Evolutionary conservation across 2,888 invertebrate genomes (phyloP), one percentile per base, ranked within the genome.

Genomic region (Lepidochitona cinerea): DNA sequence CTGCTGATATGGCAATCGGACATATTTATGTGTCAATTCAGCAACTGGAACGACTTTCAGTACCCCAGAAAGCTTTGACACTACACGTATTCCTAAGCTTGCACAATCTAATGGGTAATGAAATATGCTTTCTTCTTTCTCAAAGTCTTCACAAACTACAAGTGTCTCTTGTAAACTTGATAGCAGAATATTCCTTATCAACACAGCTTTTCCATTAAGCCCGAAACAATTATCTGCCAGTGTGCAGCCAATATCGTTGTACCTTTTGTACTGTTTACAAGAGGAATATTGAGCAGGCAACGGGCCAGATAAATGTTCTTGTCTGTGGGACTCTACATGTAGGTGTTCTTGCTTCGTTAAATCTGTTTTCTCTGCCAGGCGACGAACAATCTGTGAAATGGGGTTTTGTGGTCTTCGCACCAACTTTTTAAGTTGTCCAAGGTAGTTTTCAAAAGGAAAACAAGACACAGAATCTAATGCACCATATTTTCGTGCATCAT

Each of bases 401-500:
- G 73, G 73, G 52, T 71, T 68, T 26, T 75, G 68, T 37, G 71
- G 68, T 37, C 67, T 70, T 29, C 72, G 36, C 7, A 76, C 73
- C 26, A 37, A 59, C 53, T 35, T 68, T 70, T 75, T 75, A 7
- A 85, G 23, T 29, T 66, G 64, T 72, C 83, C 83, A 70, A 89
- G 75, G 41, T 78, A 77, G 66, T 83, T 88, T 78, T 90, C 88
- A 81, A 86, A 90, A 7, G 84, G 81, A 78, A 89, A 90, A n/a
- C 88, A 83, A 68, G 79, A 84, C 71, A 87, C 85, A 52, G 77
- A 77, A 68, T 85, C 83, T 23, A 89, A 77, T 29, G 71, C 41
- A 12, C 89, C 89, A 76, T 83, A 86, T 37, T 70, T 80, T 72
- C 72, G 53, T 5, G 81, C 85, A 74, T 90, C 89, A 69, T 83